Evolutionary conservation across 2,797 vertebrate species (phyloP), one percentile per base, ranked within the genome.

Genomic region (Mycteria americana): DNA sequence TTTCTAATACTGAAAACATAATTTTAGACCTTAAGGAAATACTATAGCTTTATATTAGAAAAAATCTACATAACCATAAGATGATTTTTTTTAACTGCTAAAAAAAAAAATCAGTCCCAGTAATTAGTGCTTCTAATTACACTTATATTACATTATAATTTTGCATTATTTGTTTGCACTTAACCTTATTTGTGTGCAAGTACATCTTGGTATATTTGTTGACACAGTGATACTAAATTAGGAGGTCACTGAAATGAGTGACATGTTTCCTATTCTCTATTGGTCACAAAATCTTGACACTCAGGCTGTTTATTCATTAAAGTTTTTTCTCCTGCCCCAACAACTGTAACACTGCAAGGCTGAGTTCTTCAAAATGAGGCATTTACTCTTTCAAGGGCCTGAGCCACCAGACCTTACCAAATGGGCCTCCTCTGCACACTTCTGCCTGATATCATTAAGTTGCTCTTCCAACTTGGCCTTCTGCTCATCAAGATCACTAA

Each of bases 401-500:
- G 50, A 80, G 70, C 37, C 41, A 72, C 28, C 37, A 92, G 87
- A 81, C 60, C 95, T 89, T 97, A 99, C 99, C 98, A 99, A 97
- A 92, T 99, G 98, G 95, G 98, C 98, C 96, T 99, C 99, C 91
- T 99, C 98, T 75, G 97, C 98, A 93, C 99, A 99, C 94, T 99
- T 98, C 96, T 99, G 98, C 80, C 98, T 98, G 95, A 99, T 98
- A 69, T 99, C 98, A 69, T 97, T 92, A 88, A 99, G 98, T 82
- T 99, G 99, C 74, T 99, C 99, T 96, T 99, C 99, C 96, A 99
- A 97, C 33, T 98, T 98, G 78, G 95, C 97, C 96, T 99, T 99
- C 98, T 99, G 99, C 46, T 99, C 99, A 92, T 99, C 99, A 65
- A 99, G 98, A 96, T 98, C 99, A 37, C 99, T 98, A 86, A 99